These are phyloP conservation scores for Dolichotis patagonum DNA, from an alignment of 2,113 vertebrate genomes.

Conservation along the genomic window DNA sequence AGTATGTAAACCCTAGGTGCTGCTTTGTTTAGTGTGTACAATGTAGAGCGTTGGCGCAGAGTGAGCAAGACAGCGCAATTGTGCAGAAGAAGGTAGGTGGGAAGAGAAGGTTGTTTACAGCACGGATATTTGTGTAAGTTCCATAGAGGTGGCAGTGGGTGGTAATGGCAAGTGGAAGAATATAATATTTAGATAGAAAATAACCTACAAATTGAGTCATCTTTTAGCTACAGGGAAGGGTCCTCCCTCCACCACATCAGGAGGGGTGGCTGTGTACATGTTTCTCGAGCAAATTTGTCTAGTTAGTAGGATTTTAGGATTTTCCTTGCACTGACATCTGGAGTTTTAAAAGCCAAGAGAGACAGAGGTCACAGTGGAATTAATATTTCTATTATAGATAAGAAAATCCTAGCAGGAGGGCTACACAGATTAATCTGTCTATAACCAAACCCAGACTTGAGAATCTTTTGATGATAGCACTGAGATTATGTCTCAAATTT, in stretches of 20 bases:
- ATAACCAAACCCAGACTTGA: background rate
- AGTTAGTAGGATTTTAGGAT: background rate
- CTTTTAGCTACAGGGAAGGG: no score
- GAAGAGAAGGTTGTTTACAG: background rate
- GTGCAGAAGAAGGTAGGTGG: no score
- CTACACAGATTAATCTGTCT: background rate
- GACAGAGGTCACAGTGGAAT: background rate
- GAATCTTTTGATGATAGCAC: background rate
- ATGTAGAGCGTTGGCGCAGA: fast-evolving
- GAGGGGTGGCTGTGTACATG: background rate
- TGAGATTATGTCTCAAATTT: conserved; percentile 17
- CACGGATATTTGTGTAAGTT: background rate
- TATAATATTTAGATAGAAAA: conserved; percentile 3
- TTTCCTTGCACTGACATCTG: background rate
- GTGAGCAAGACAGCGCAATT: fast-evolving
- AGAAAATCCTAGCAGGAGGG: conserved; percentile 24
- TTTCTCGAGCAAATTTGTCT: background rate
- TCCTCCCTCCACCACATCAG: background rate
- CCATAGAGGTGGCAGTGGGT: background rate
- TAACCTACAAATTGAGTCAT: background rate
- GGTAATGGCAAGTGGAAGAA: background rate
- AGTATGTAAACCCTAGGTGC: fast-evolving
- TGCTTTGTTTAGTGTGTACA: background rate
- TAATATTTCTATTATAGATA: conserved; percentile 59
- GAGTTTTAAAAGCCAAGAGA: background rate